Conservation (phyloP, 2,797 vertebrate species). For the Pipistrellus pipistrellus region DNA sequence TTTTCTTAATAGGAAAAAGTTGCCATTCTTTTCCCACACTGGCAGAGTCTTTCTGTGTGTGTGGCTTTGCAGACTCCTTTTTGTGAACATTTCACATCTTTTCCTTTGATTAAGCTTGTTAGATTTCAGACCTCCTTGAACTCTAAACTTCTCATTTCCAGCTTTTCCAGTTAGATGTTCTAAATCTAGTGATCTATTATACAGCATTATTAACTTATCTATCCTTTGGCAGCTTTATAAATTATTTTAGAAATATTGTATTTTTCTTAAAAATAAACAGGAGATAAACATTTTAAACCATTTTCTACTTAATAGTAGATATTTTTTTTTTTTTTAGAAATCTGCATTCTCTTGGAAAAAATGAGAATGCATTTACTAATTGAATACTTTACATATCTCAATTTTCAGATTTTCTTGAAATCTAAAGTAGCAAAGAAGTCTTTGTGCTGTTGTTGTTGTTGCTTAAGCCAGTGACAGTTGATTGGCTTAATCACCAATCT, state of each 20-base stretch:
- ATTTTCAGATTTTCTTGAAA: constrained; percentile 46
- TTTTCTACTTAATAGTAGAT: background rate
- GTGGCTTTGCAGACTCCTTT: constrained; percentile 84
- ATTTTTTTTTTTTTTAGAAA: constrained; percentile 53
- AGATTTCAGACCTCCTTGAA: constrained; percentile 85
- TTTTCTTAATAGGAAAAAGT: constrained; percentile 86
- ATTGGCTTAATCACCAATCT: constrained; percentile 30
- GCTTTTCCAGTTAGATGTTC: constrained; percentile 79
- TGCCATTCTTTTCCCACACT: constrained; percentile 83
- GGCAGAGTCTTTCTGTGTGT: constrained; percentile 81
- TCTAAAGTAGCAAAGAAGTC: constrained; percentile 36
- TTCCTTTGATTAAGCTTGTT: constrained; percentile 86
- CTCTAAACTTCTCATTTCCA: constrained; percentile 85
- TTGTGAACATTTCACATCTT: constrained; percentile 84
- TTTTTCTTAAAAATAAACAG: constrained; percentile 64
- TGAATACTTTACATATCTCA: background rate
- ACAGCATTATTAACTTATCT: constrained; percentile 78
- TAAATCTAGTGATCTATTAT: constrained; percentile 80
- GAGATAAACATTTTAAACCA: constrained; percentile 59
- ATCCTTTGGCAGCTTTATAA: constrained; percentile 65
- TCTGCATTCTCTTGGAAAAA: background rate
- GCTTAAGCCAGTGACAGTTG: background rate
- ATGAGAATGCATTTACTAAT: constrained; percentile 19
- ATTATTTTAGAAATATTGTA: constrained; percentile 55
- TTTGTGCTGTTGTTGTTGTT: constrained; percentile 1